Base-by-base conservation (phyloP, 2,797 vertebrate genomes). In the Paedocypris micromegethes region DNA sequence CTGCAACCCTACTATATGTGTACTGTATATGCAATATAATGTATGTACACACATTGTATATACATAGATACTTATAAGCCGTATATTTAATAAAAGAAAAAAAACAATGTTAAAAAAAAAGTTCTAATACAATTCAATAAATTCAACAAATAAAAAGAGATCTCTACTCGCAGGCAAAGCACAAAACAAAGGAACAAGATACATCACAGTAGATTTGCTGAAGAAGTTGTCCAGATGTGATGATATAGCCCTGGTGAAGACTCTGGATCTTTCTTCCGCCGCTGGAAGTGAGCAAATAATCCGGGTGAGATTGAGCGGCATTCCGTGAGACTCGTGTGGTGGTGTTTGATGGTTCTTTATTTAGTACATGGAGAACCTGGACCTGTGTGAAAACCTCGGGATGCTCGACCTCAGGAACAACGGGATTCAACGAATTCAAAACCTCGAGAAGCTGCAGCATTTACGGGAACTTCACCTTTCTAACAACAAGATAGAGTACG, bases 291-390 rank as follows among this genome's bases (percentile, higher is more conserved):
- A 86, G 68, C 92, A 92, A 80, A 90, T 89, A 74, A 91, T 92
- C 80, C 91, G 84, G 88, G 92, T 93, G 66, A 75, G 72, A 64
- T 44, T 60, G 52, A 1, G 3, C 23, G 46, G 46, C 41, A 8
- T n/a, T 23, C 23, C 5, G 23, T 54, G 51, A 43, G 7, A 52
- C 3, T 52, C 4, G 9, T 64, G 38, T 8, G 8, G 2, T 38
- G 4, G 48, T 53, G 58, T 5, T 38, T 79, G 65, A 44, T 56
- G 47, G 75, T 59, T 74, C 42, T 75, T 0, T 74, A 61, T 74
- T 54, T 57, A 87, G 92, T 92, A 88, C 72, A 92, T 94, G 64
- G 91, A 93, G 84, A 90, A 91, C 70, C 78, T 94, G 84, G 91
- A 92, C 50, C 92, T 89, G 72, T 93, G 92, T 72, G 77, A 80